Evolutionary conservation across 2,113 vertebrate species (phyloP).

Genomic region (Piprites chloris): DNA sequence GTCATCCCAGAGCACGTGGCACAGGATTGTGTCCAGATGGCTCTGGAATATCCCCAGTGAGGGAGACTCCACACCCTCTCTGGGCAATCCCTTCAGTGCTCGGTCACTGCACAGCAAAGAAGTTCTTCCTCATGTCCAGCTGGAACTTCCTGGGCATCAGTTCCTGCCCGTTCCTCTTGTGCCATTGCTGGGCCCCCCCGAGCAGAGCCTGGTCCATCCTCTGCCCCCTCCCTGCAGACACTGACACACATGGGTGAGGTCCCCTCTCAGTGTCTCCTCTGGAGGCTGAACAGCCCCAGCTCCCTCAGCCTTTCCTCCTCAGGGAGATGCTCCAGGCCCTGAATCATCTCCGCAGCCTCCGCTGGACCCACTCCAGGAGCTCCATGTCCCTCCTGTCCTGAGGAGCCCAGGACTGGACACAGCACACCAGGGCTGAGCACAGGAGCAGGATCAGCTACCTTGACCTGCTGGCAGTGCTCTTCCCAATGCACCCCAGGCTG

Average conservation of each 20-base stretch:
- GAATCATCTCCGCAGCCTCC: accelerated
- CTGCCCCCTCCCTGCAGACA: too few relatives aligned
- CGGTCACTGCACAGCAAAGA: accelerated
- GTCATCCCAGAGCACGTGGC: not conserved
- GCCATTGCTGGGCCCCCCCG: not conserved
- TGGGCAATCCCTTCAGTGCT: not conserved
- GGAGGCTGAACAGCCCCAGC: not conserved
- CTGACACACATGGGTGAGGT: too few relatives aligned
- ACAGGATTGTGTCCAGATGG: not conserved
- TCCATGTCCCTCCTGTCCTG: not conserved
- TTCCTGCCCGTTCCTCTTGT: not conserved
- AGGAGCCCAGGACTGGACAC: not conserved
- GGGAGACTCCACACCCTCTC: not conserved
- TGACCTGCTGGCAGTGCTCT: not conserved
- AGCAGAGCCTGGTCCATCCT: not conserved
- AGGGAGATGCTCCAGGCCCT: not conserved
- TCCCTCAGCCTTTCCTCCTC: not conserved
- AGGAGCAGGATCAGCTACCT: not conserved
- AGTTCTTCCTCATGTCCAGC: not conserved
- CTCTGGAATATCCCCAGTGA: not conserved
- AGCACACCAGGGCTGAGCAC: not conserved
- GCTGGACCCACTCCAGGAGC: not conserved
- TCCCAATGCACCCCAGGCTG: not conserved
- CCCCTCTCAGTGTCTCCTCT: not conserved
- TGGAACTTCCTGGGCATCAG: not conserved